Conservation (phyloP, 2,797 vertebrate genomes). For the Coracias cyanogaster region DNA sequence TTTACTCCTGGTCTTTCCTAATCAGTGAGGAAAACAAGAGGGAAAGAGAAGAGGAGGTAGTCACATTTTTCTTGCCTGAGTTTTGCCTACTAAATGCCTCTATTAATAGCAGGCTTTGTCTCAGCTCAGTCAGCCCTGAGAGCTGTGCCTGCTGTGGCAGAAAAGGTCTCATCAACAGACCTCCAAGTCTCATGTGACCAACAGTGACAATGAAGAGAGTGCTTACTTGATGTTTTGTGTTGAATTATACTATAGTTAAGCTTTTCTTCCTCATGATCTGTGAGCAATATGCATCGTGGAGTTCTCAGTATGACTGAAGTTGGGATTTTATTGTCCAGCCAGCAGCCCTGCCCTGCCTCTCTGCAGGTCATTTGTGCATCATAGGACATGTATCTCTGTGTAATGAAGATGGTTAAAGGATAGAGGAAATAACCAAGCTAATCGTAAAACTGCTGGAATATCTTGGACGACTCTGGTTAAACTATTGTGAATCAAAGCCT, state of each 20-base stretch:
- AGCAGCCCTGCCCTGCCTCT: background rate
- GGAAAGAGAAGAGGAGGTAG: background rate
- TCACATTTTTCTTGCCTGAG: background rate
- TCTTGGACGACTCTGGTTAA: background rate
- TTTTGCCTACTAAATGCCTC: background rate
- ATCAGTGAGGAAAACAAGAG: background rate
- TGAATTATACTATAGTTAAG: background rate
- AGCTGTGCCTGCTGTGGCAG: background rate
- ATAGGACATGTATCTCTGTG: background rate
- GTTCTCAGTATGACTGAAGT: background rate
- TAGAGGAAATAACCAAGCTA: background rate
- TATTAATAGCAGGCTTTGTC: background rate
- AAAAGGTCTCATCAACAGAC: background rate
- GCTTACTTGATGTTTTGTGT: background rate
- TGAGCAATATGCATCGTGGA: background rate
- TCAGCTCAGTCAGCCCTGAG: background rate
- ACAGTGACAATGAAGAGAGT: background rate
- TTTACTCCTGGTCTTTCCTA: background rate
- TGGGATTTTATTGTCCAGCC: background rate
- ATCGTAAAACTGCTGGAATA: background rate
- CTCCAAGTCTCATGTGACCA: background rate
- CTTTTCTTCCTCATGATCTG: background rate
- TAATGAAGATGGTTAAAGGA: background rate
- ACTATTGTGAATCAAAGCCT: background rate
- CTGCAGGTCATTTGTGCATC: background rate